These are phyloP conservation scores for Scaptodrosophila lebanonensis DNA, from an alignment of 1,140 invertebrate genomes.

Conservation along the genomic window DNA sequence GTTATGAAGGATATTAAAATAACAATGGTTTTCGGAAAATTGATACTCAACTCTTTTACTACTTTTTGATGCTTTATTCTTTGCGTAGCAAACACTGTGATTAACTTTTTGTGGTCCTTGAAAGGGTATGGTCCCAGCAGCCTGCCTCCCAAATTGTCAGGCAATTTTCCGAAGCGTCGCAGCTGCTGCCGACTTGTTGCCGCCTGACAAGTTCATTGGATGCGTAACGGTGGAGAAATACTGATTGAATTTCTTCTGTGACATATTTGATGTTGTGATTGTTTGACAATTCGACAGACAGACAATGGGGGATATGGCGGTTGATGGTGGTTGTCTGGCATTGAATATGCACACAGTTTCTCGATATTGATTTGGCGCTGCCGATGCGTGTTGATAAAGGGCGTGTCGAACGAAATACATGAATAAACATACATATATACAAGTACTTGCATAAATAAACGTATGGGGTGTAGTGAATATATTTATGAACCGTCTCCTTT, in stretches of 20 bases:
- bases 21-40: too few species aligned
- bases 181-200: conserved; percentile 25
- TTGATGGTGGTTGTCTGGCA: conserved; percentile 7
- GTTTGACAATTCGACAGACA: conserved; percentile 37
- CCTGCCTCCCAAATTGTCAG: conserved; percentile 18
- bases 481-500: conserved; percentile 28
- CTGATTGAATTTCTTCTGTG: conserved; percentile 58
- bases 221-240: conserved; percentile 17
- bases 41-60: too few species aligned
- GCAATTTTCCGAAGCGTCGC: conserved; percentile 18
- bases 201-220: conserved; percentile 48
- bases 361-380: conserved; percentile 42
- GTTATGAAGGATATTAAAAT: too few species aligned
- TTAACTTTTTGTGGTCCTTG: too few species aligned
- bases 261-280: conserved; percentile 48
- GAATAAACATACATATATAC: conserved; percentile 12
- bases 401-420: too few species aligned
- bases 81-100: too few species aligned
- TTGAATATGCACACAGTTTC: conserved; percentile 38
- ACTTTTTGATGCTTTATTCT: too few species aligned
- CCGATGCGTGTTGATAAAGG: conserved; percentile 19
- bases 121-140: conserved; percentile 7
- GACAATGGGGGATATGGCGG: conserved; percentile 1
- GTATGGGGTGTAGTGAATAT: background rate
- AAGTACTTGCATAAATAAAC: background rate